Evolutionary conservation across 2,797 vertebrate genomes (phyloP).

Genomic region (Galago senegalensis): DNA sequence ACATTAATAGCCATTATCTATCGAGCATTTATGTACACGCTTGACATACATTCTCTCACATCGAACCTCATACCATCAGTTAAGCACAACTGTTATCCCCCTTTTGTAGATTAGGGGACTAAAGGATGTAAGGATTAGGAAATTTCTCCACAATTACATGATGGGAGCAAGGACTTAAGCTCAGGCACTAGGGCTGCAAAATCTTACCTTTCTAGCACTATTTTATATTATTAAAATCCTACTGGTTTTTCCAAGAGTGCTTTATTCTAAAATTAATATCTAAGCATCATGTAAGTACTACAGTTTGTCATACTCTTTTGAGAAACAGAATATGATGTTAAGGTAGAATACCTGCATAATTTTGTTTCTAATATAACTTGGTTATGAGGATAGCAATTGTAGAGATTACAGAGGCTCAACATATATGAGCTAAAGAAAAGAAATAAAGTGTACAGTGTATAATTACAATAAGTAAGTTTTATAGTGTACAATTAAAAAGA

Average conservation of each 20-base stretch:
- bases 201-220: background rate
- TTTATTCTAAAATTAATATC: background rate
- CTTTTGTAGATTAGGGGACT: background rate
- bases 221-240: background rate
- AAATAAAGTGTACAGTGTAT: background rate
- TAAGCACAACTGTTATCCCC: background rate
- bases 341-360: background rate
- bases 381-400: background rate
- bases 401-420: background rate
- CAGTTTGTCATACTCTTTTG: background rate
- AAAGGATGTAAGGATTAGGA: background rate
- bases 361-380: slow-evolving; percentile 10
- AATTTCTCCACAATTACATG: background rate
- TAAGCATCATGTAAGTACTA: background rate
- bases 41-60: background rate
- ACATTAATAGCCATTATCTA: background rate
- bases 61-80: background rate
- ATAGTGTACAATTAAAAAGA: background rate
- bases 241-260: background rate
- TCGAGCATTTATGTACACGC: background rate
- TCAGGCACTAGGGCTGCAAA: background rate
- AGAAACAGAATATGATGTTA: background rate
- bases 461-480: background rate
- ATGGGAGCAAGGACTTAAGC: background rate
- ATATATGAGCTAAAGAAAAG: background rate